A percentile compares a stretch with the other conserved stretches of the same genome.
These are phyloP conservation scores for Phanerotoma sp. DNA, from an alignment of 2,888 invertebrate species.

Conservation along the genomic window DNA sequence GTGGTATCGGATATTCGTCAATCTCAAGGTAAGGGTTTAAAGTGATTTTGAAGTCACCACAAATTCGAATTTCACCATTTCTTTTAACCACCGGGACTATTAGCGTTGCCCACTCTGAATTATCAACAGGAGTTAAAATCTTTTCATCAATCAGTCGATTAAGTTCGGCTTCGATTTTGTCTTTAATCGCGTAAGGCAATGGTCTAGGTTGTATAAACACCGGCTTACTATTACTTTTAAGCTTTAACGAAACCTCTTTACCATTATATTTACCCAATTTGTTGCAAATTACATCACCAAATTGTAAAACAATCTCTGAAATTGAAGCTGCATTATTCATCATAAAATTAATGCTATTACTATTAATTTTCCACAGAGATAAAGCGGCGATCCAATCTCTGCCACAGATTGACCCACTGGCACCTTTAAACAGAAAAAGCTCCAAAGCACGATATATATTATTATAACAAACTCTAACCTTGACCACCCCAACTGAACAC, in stretches of 20 bases:
- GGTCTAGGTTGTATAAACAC: background rate
- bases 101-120: constrained; percentile 40
- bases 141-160: background rate
- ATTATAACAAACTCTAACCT: background rate
- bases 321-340: background rate
- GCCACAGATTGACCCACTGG: background rate
- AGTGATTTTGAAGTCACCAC: constrained; percentile 40
- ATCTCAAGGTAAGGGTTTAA: constrained; percentile 30
- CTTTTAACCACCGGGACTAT: constrained; percentile 39
- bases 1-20: constrained; percentile 31
- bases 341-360: background rate
- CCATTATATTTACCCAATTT: background rate
- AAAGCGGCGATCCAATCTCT: background rate
- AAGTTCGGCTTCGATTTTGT: background rate
- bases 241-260: background rate
- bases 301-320: background rate
- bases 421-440: background rate
- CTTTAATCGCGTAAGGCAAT: background rate
- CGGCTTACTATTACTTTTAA: background rate
- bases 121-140: constrained; percentile 24
- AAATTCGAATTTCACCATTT: constrained; percentile 37
- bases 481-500: background rate
- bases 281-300: background rate
- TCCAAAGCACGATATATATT: background rate
- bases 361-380: background rate